phyloP scores from a whole-genome alignment of 2,797 vertebrate genomes.

The Phalloptychus januarius region DNA sequence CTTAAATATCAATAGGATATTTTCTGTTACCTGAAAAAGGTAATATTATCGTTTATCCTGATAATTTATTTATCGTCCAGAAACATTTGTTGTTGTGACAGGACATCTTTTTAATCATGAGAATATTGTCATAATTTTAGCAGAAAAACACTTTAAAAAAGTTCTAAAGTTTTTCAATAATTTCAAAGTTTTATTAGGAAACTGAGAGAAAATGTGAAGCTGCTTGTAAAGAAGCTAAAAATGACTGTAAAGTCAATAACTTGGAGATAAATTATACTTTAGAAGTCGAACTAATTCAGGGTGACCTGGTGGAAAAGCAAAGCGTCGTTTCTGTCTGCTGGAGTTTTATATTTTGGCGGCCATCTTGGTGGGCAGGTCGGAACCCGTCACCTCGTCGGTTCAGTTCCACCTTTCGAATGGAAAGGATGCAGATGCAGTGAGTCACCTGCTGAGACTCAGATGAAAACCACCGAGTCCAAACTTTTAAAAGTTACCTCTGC shows the following conservation, averaged over 20 bases:
- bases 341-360: neutral
- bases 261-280: neutral
- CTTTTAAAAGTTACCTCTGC: neutral
- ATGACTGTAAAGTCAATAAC: neutral
- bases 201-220: neutral
- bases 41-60: too few species aligned
- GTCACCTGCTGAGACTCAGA: neutral
- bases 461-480: neutral
- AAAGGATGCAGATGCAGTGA: constrained; percentile 2
- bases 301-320: neutral
- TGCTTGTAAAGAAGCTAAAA: neutral
- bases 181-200: neutral
- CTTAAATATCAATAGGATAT: too few species aligned
- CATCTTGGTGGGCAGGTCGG: neutral
- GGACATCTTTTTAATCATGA: too few species aligned
- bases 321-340: too few species aligned
- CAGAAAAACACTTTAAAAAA: too few species aligned
- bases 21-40: too few species aligned
- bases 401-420: constrained; percentile 1
- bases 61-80: too few species aligned
- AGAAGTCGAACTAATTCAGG: neutral
- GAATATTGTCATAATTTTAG: too few species aligned
- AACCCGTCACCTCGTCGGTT: neutral
- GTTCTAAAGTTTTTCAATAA: too few species aligned
- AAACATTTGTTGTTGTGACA: too few species aligned